These are phyloP conservation scores for Entomobrya multifasciata DNA, from an alignment of 2,888 invertebrate genomes.

Conservation along the genomic window DNA sequence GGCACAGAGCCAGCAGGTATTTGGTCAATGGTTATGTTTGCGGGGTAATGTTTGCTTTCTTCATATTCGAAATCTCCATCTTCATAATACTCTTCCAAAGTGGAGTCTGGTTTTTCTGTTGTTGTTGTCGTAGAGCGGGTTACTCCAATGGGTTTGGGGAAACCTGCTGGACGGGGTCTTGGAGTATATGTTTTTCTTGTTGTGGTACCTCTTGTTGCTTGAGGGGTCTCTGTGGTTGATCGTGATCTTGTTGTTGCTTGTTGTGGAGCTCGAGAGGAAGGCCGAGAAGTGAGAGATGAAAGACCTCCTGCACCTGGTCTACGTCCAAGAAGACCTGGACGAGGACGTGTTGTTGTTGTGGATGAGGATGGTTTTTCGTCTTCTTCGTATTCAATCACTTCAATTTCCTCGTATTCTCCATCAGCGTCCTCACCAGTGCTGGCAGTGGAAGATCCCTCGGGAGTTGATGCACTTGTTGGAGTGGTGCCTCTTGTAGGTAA, in stretches of 20 bases:
- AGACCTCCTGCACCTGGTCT: slow-evolving; percentile 49
- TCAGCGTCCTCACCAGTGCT: slow-evolving; percentile 6
- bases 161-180: slow-evolving; percentile 75
- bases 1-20: slow-evolving; percentile 61
- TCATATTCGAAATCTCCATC: slow-evolving; percentile 78
- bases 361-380: slow-evolving; percentile 59
- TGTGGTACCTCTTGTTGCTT: slow-evolving; percentile 73
- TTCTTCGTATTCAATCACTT: slow-evolving; percentile 58
- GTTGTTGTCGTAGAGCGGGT: slow-evolving; percentile 60
- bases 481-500: slow-evolving; percentile 76
- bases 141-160: slow-evolving; percentile 75
- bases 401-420: slow-evolving; percentile 72
- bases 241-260: slow-evolving; percentile 34
- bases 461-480: slow-evolving; percentile 53
- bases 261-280: slow-evolving; percentile 64
- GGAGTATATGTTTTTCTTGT: slow-evolving; percentile 78
- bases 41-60: slow-evolving; percentile 64
- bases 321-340: slow-evolving; percentile 59
- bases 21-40: slow-evolving; percentile 72
- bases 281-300: slow-evolving; percentile 55
- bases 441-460: slow-evolving; percentile 25
- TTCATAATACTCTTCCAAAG: slow-evolving; percentile 73
- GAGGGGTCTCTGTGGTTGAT: slow-evolving; percentile 66
- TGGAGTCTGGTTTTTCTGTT: slow-evolving; percentile 67
- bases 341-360: slow-evolving; percentile 56